A percentile compares a stretch with the other conserved stretches of the same genome.
phyloP scores from a whole-genome alignment of 2,113 vertebrate species.

The Tauraco erythrolophus region DNA sequence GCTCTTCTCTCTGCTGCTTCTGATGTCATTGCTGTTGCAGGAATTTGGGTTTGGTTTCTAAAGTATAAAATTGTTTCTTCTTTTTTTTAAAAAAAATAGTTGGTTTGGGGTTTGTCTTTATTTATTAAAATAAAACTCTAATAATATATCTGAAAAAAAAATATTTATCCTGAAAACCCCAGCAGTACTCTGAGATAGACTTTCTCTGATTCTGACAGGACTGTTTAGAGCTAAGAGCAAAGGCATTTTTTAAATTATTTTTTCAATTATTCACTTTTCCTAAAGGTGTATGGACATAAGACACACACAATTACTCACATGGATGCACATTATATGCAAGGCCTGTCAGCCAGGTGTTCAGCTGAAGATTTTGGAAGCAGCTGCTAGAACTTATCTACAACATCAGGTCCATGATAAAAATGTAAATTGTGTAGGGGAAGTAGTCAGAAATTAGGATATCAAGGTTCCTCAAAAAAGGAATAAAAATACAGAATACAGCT shows the following conservation, averaged over 20 bases:
- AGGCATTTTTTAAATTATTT: too few relatives aligned
- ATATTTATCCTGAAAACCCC: too few relatives aligned
- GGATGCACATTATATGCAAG: not conserved
- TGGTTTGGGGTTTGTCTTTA: not conserved
- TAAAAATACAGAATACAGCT: constrained; percentile 17
- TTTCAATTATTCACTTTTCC: too few relatives aligned
- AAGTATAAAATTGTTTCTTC: not conserved
- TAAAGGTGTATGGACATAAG: too few relatives aligned
- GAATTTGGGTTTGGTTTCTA: not conserved
- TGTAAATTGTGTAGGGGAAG: not conserved
- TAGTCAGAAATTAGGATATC: not conserved
- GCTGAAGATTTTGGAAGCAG: not conserved
- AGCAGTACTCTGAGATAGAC: too few relatives aligned
- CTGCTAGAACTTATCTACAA: not conserved
- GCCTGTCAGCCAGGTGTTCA: not conserved
- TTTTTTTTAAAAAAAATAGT: not conserved
- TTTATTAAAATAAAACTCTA: not conserved
- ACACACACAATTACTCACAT: not conserved
- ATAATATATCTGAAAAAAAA: too few relatives aligned
- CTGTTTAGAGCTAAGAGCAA: too few relatives aligned
- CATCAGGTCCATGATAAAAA: not conserved
- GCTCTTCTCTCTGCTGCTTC: not conserved
- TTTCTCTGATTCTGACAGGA: too few relatives aligned
- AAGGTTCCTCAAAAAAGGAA: constrained; percentile 2
- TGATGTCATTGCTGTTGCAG: not conserved